Evolutionary conservation across 2,113 vertebrate species (phyloP), one percentile per base, ranked within the genome.

Genomic region (Hippoglossus stenolepis): DNA sequence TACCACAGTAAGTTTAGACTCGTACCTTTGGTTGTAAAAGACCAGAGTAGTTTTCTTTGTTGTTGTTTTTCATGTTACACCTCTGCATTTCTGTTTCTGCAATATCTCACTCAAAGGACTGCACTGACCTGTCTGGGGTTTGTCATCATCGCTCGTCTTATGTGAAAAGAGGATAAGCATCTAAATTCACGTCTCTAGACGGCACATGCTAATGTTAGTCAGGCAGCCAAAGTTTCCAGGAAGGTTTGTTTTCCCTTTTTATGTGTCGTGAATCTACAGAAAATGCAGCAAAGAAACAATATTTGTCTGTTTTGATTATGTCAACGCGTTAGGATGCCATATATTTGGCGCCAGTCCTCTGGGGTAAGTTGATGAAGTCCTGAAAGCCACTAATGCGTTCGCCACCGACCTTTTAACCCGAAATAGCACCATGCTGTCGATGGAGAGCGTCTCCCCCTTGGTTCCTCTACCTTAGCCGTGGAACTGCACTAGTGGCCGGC

Each of bases 1-100:
- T 75, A 83, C 59, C 79, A 43, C 74, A 74, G 43, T 24, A 63
- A 12, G 24, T n/a, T 51, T n/a, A 62, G 40, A 62, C 21, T 12
- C 72, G 56, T 79, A 38, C 70, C 38, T 85, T 78, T 74, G 74
- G 63, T 53, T 73, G 9, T 24, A 24, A 89, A 70, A 89, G 70
- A 53, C 66, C 86, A 61, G 47, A 67, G 68, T n/a, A 2, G 12
- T 85, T 90, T 83, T 88, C 83, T 82, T 88, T 90, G 82, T 73
- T 93, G 24, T 57, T 24, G 7, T n/a, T 15, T 81, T 70, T 93
- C 85, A 91, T 66, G 56, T 72, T 66, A 56, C 65, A 76, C 75
- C 66, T 68, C 63, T 83, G 56, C 62, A 72, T 80, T 85, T 81
- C 47, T 49, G 13, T 77, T 67, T 75, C 75, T 68, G 67, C 45